phyloP scores from a whole-genome alignment of 2,113 vertebrate genomes.

The Lampris megalopsis region DNA sequence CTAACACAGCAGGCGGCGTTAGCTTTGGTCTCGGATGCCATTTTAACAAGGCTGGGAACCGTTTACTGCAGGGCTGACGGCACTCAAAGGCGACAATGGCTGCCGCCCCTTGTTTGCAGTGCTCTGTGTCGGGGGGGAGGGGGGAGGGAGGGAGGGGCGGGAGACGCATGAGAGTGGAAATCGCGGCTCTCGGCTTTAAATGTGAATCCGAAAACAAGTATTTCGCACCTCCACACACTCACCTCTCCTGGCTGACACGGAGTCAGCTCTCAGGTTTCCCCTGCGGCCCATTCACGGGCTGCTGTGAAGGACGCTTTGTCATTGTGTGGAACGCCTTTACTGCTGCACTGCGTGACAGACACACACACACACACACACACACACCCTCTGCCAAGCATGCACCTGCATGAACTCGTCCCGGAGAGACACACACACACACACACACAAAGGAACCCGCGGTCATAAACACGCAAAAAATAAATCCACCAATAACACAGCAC shows the following conservation, averaged over 20 bases:
- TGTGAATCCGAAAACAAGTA: background rate
- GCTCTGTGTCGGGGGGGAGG: background rate
- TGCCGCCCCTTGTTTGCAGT: too few relatives aligned
- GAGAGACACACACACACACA: conserved; percentile 20
- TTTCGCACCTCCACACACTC: conserved; percentile 21
- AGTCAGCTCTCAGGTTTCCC: conserved; percentile 56
- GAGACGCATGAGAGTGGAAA: background rate
- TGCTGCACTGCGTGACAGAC: conserved; percentile 50
- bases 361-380: conserved; percentile 20
- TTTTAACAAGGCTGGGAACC: too few relatives aligned
- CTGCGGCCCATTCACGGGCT: conserved; percentile 17
- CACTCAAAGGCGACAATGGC: too few relatives aligned
- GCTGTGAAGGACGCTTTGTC: conserved; percentile 52
- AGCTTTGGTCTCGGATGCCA: too few relatives aligned
- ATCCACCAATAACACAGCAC: conserved; percentile 12
- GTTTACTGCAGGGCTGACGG: too few relatives aligned
- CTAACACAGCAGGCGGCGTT: too few relatives aligned
- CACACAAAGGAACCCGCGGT: conserved; percentile 43
- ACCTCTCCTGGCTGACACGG: conserved; percentile 35
- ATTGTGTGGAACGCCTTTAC: conserved; percentile 56
- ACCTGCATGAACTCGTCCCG: conserved; percentile 58
- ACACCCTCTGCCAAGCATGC: conserved; percentile 42
- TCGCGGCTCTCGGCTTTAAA: background rate
- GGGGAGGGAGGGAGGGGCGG: conserved; percentile 1
- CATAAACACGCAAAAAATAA: conserved; percentile 17